These are phyloP conservation scores for Lasioglossum lativentre DNA, from an alignment of 2,888 invertebrate species.

Conservation along the genomic window DNA sequence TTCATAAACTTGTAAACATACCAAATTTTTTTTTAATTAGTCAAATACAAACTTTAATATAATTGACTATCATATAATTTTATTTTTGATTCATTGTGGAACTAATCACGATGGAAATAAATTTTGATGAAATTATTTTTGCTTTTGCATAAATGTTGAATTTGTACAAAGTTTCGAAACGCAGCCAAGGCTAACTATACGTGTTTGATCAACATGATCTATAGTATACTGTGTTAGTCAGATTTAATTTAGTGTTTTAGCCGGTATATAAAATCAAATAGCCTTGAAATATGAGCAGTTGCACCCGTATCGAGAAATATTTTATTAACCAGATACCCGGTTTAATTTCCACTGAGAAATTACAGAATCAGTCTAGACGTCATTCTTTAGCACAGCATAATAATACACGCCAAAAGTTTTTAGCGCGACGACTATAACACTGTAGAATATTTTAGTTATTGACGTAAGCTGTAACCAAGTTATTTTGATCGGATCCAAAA, in stretches of 20 bases:
- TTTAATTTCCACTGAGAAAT: neutral
- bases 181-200: neutral
- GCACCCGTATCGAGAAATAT: neutral
- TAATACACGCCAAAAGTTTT: neutral
- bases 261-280: neutral
- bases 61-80: no score
- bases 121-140: neutral
- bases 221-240: neutral
- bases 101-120: no score
- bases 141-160: neutral
- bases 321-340: neutral
- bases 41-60: no score
- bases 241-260: no score
- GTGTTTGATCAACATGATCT: neutral
- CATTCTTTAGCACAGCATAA: neutral
- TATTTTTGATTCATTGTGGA: no score
- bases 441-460: neutral
- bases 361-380: neutral
- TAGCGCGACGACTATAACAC: neutral
- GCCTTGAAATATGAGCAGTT: neutral
- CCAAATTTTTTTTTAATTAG: no score
- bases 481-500: neutral
- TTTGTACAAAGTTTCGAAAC: neutral
- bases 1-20: no score
- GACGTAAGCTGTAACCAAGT: neutral